Conservation (phyloP, 2,888 invertebrate species). For the Limnephilus lunatus region DNA sequence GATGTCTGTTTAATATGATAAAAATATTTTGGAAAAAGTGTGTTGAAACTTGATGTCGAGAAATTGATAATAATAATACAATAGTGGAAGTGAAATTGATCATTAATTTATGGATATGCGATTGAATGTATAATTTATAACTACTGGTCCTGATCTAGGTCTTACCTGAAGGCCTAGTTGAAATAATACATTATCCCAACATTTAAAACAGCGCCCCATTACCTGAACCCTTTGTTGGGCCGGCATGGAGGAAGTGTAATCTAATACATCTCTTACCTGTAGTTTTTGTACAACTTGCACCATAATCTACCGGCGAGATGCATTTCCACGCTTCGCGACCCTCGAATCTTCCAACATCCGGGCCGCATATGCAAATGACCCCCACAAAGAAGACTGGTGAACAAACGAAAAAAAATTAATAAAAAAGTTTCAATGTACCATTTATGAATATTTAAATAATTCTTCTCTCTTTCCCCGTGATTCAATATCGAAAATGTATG, state of each 20-base stretch:
- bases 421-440: slow-evolving; percentile 50
- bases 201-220: not conserved
- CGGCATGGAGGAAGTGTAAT: slow-evolving; percentile 51
- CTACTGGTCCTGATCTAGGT: not conserved
- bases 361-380: slow-evolving; percentile 53
- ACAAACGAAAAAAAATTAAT: slow-evolving; percentile 45
- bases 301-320: slow-evolving; percentile 56
- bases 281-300: not conserved
- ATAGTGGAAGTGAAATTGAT: not conserved
- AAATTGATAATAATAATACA: too few species aligned
- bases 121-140: not conserved
- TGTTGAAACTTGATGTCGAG: not conserved
- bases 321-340: slow-evolving; percentile 53
- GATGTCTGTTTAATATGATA: not conserved
- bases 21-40: not conserved
- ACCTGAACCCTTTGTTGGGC: slow-evolving; percentile 38
- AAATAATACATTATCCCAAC: not conserved
- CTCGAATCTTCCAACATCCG: slow-evolving; percentile 45
- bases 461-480: slow-evolving; percentile 22
- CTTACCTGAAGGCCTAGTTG: not conserved
- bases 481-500: slow-evolving; percentile 46
- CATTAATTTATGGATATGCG: not conserved
- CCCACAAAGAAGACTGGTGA: slow-evolving; percentile 5
- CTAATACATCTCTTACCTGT: slow-evolving; percentile 44
- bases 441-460: slow-evolving; percentile 61